These are phyloP conservation scores for Malacoraja senta DNA, from an alignment of 2,797 vertebrate genomes.

Conservation along the genomic window DNA sequence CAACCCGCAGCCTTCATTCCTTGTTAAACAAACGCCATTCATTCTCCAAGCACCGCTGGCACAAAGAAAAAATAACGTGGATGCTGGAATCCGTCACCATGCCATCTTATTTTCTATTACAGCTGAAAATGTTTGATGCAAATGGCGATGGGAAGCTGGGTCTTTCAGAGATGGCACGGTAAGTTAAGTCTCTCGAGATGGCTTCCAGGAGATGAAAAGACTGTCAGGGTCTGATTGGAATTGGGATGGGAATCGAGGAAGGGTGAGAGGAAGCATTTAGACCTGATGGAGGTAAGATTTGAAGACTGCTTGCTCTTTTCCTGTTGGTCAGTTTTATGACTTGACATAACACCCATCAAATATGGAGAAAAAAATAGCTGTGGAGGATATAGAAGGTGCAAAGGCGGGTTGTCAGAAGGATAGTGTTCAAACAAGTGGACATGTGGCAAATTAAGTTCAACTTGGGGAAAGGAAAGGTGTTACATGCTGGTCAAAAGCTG, in stretches of 20 bases:
- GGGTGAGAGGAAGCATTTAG: neutral
- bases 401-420: neutral
- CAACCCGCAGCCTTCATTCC: neutral
- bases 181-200: constrained; percentile 42
- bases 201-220: neutral
- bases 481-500: too few species aligned
- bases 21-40: neutral
- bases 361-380: too few species aligned
- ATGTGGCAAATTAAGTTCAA: neutral
- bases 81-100: neutral
- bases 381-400: neutral
- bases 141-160: constrained; percentile 91
- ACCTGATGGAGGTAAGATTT: neutral
- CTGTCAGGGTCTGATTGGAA: neutral
- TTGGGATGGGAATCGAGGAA: neutral
- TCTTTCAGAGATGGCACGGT: constrained; percentile 96
- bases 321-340: neutral
- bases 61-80: too few species aligned
- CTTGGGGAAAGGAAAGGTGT: neutral
- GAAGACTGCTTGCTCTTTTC: neutral
- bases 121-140: constrained; percentile 92
- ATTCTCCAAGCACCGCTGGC: neutral
- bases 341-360: neutral
- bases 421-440: neutral
- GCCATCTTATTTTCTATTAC: constrained; percentile 37